Conservation (phyloP, 2,797 vertebrate species). For the Borostomias antarcticus region DNA sequence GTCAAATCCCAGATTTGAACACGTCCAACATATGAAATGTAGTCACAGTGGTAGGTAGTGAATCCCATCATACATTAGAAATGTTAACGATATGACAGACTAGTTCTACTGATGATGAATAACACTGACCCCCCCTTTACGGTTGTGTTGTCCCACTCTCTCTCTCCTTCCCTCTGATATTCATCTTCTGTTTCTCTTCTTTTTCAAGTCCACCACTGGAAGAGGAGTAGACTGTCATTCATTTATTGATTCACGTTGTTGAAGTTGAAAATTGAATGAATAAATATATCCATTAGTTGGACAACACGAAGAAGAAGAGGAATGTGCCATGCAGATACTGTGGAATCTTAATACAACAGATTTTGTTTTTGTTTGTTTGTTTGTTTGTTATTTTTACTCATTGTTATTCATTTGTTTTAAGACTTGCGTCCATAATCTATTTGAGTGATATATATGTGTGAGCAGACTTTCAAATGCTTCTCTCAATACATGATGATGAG, state of each 20-base stretch:
- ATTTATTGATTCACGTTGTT: conserved; percentile 47
- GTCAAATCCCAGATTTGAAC: no score
- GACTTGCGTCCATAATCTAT: conserved; percentile 25
- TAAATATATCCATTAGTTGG: conserved; percentile 53
- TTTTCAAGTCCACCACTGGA: conserved; percentile 66
- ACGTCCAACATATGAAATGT: no score
- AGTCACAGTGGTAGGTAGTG: no score
- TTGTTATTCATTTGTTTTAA: neutral
- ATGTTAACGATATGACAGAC: no score
- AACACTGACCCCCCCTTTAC: neutral
- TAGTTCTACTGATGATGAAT: neutral
- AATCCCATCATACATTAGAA: no score
- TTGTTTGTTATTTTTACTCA: conserved; percentile 1
- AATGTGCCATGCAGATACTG: conserved; percentile 22
- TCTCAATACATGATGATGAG: conserved; percentile 25
- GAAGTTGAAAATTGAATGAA: conserved; percentile 27
- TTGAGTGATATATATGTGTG: conserved; percentile 12
- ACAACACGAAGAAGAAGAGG: conserved; percentile 45
- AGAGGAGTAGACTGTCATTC: conserved; percentile 59
- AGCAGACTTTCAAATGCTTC: conserved; percentile 51
- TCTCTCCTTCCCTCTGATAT: conserved; percentile 24
- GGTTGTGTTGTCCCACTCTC: neutral
- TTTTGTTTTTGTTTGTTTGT: conserved; percentile 1
- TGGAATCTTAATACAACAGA: conserved; percentile 3
- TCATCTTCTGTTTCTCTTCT: conserved; percentile 63